phyloP scores from a whole-genome alignment of 2,888 invertebrate species.

The Stenichneumon culpator region DNA sequence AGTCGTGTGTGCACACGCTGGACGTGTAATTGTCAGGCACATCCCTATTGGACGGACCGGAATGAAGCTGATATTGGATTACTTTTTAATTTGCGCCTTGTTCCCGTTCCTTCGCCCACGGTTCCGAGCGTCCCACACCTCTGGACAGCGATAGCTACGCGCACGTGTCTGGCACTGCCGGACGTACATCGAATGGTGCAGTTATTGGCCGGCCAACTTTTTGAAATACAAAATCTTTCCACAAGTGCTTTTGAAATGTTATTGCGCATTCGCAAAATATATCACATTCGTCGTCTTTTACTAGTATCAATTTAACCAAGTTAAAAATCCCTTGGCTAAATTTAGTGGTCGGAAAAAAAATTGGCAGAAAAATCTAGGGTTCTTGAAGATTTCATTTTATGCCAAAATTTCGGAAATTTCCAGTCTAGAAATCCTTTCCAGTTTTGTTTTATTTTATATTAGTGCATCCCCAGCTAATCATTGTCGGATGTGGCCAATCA shows the following conservation, averaged over 20 bases:
- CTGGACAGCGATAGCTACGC: slow-evolving; percentile 1
- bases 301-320: too few species aligned
- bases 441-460: neutral
- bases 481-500: neutral
- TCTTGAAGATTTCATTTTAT: neutral
- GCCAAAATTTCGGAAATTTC: neutral
- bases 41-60: slow-evolving; percentile 71
- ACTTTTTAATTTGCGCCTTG: slow-evolving; percentile 79
- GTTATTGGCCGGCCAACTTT: slow-evolving; percentile 9
- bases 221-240: neutral
- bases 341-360: neutral
- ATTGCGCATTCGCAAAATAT: neutral
- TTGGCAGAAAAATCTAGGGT: neutral
- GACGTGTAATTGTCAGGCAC: slow-evolving; percentile 74
- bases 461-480: neutral
- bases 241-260: neutral
- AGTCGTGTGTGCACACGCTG: slow-evolving; percentile 38
- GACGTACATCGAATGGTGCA: neutral
- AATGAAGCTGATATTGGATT: slow-evolving; percentile 78
- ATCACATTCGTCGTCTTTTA: too few species aligned
- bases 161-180: neutral
- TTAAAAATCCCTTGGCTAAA: neutral
- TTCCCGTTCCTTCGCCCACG: slow-evolving; percentile 45
- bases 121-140: slow-evolving; percentile 1
- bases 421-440: neutral